Conservation (phyloP, 2,888 invertebrate genomes). For the Xestia ashworthii region DNA sequence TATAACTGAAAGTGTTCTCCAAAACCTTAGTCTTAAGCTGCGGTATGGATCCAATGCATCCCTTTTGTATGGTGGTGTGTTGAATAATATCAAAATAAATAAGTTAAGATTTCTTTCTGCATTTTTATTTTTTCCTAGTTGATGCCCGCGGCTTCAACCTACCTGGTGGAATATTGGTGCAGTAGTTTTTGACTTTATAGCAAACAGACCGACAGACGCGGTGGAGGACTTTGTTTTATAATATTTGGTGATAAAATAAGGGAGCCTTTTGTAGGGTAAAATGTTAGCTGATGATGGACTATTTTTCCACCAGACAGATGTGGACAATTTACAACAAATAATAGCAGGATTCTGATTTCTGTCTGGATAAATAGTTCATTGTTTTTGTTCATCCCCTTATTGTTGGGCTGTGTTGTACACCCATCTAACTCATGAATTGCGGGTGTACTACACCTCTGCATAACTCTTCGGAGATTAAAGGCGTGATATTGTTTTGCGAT, state of each 20-base stretch:
- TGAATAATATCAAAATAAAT: conserved; percentile 54
- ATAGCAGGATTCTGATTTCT: not conserved
- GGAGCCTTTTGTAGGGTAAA: too few relatives aligned
- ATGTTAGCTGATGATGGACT: not conserved
- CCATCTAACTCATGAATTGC: not conserved
- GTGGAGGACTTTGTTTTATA: too few relatives aligned
- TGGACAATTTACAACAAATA: not conserved
- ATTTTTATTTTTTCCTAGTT: conserved; percentile 21
- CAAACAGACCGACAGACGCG: too few relatives aligned
- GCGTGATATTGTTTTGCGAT: not conserved
- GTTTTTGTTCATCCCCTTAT: not conserved
- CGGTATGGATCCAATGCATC: conserved; percentile 53
- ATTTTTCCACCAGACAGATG: not conserved
- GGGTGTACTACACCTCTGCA: not conserved
- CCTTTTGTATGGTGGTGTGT: conserved; percentile 50
- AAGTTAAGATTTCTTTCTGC: conserved; percentile 41
- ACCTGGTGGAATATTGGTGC: too few relatives aligned
- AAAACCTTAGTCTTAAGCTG: conserved; percentile 58
- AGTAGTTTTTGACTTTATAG: too few relatives aligned
- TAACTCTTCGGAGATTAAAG: not conserved
- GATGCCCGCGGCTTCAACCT: too few relatives aligned
- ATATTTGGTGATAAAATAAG: too few relatives aligned
- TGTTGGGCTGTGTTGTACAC: not conserved
- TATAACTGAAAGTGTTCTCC: conserved; percentile 49
- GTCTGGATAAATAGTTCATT: not conserved